phyloP scores from a whole-genome alignment of 2,797 vertebrate genomes.

The Gephyroberyx darwinii region DNA sequence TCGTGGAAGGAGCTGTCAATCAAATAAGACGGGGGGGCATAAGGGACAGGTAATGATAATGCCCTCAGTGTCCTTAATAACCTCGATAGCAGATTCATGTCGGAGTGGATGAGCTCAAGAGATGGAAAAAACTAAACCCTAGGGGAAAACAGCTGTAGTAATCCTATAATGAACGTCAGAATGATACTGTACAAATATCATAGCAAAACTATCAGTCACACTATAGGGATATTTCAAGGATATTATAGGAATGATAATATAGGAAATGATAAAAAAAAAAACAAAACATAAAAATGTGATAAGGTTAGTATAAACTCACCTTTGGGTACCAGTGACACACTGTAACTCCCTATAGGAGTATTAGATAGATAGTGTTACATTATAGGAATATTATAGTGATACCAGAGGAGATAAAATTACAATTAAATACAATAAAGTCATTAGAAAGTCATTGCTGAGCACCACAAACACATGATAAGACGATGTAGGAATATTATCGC shows the following conservation, averaged over 20 bases:
- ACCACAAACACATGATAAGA: too few relatives aligned
- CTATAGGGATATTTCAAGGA: background rate
- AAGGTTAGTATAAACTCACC: background rate
- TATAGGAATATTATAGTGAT: too few relatives aligned
- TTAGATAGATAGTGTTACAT: too few relatives aligned
- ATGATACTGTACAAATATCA: background rate
- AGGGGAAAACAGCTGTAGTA: too few relatives aligned
- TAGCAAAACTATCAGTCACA: background rate
- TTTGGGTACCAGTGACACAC: background rate
- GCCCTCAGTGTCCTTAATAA: slow-evolving; percentile 43
- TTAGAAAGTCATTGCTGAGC: too few relatives aligned
- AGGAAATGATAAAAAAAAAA: too few relatives aligned
- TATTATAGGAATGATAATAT: too few relatives aligned
- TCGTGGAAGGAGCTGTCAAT: slow-evolving; percentile 60
- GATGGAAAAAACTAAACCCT: background rate
- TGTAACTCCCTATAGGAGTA: background rate
- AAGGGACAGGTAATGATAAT: slow-evolving; percentile 60
- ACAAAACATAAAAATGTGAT: background rate
- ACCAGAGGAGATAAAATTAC: background rate
- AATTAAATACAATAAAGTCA: too few relatives aligned
- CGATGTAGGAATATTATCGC: too few relatives aligned
- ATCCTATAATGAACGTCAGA: too few relatives aligned
- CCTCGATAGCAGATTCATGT: background rate
- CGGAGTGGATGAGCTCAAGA: background rate
- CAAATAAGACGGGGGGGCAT: slow-evolving; percentile 31